Evolutionary conservation across 2,797 vertebrate genomes (phyloP), one percentile per base, ranked within the genome.

Genomic region (Epinephelus awoara): DNA sequence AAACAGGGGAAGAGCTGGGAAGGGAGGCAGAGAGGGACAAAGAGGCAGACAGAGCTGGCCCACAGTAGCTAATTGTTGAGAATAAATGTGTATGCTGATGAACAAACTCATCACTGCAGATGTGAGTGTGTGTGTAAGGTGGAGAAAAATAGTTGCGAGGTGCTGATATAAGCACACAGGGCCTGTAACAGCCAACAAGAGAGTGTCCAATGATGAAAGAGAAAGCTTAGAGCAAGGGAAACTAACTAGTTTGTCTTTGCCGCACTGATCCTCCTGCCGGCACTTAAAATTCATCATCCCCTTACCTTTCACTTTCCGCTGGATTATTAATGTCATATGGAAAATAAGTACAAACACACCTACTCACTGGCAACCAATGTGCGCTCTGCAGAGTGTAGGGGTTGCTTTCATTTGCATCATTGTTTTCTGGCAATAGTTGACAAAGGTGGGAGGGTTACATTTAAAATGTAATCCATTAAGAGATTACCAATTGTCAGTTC

Each of bases 301-400:
- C 82, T 88, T 91, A 90, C 83, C 85, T 85, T 90, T 90, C 82
- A 84, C 83, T 90, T 91, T 87, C 82, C 47, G n/a, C 44, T 40
- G 76, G 81, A 86, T 91, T 91, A 91, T 91, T 93, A 89, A 91
- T 93, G 87, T 90, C 90, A 82, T 58, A 92, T 78, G 84, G 75
- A 92, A 89, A 91, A 87, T 84, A 88, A 91, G 84, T 79, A 80
- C 85, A 80, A 84, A 89, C 84, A 85, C 80, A 85, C 69, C 78
- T 87, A 75, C 87, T 83, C 88, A 72, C 54, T 77, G 76, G 69
- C 59, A 85, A 63, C 67, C 62, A 27, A 47, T 72, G 25, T 77
- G 79, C n/a, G 9, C 67, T 79, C 44, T 42, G 82, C 75, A 61
- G 70, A 74, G 70, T 66, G 83, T 18, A 64, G 58, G 65, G 69